Conservation (phyloP, 92 coral and sea anemone genomes). For the Meandrina meandrites region DNA sequence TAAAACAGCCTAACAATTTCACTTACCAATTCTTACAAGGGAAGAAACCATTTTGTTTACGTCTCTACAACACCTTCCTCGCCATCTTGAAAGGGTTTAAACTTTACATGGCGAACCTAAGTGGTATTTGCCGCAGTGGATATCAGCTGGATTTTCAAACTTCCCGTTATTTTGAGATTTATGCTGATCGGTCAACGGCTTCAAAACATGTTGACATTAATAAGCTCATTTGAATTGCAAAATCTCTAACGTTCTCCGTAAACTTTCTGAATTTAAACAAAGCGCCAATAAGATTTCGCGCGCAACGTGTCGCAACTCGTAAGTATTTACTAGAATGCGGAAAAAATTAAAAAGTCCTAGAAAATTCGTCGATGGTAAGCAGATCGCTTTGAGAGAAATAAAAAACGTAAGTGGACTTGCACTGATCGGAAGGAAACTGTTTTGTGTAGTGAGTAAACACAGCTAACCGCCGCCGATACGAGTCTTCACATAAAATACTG, state of each 20-base stretch:
- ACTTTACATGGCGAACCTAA: conserved; percentile 5
- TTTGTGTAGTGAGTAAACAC: neutral
- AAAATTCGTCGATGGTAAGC: neutral
- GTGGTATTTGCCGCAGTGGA: conserved; percentile 16
- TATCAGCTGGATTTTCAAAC: conserved; percentile 5
- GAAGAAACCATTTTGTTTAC: neutral
- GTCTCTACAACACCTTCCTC: neutral
- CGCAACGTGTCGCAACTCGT: neutral
- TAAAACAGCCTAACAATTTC: neutral
- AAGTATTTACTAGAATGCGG: conserved; percentile 25
- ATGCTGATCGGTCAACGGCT: conserved; percentile 14
- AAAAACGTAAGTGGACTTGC: neutral
- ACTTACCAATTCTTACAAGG: neutral
- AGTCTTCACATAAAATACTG: neutral
- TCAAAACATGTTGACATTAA: conserved; percentile 20
- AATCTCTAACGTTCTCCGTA: conserved; percentile 29
- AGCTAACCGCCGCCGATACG: neutral
- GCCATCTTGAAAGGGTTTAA: neutral
- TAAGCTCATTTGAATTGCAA: conserved; percentile 46
- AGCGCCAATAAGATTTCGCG: conserved; percentile 26
- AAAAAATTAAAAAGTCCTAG: neutral
- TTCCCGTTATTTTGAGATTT: conserved; percentile 21
- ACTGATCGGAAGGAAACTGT: neutral
- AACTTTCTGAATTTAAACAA: conserved; percentile 12
- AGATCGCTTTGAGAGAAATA: neutral